These are phyloP conservation scores for Callorhinus ursinus DNA, from an alignment of 2,113 vertebrate species.

Conservation along the genomic window DNA sequence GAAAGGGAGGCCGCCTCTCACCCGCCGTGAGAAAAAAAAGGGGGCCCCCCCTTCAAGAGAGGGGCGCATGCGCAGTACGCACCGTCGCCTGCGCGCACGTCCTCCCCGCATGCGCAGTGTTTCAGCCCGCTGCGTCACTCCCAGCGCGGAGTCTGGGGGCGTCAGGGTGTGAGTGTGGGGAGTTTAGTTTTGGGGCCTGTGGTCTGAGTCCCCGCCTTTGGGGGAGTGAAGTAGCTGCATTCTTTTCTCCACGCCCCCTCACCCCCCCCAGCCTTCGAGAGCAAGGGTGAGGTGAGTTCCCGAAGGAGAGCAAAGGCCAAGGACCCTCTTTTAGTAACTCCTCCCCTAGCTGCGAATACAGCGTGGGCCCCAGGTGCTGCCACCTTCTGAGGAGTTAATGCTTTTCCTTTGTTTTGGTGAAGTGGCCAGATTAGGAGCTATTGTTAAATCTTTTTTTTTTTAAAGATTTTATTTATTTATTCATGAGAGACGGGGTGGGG, in stretches of 20 bases:
- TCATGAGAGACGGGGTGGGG: too few relatives aligned
- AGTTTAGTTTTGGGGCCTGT: fast-evolving
- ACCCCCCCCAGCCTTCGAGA: background rate
- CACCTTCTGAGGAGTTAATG: background rate
- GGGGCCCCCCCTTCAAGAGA: too few relatives aligned
- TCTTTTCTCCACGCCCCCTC: too few relatives aligned
- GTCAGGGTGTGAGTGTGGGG: fast-evolving
- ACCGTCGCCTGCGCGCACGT: fast-evolving
- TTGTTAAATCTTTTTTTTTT: background rate
- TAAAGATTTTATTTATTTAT: too few relatives aligned
- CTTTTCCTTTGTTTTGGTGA: background rate
- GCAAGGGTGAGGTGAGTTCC: background rate
- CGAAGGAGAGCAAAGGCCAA: background rate
- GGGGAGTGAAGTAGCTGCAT: too few relatives aligned
- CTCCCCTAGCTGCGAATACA: background rate
- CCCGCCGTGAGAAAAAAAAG: background rate
- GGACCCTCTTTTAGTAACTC: too few relatives aligned
- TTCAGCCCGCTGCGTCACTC: fast-evolving
- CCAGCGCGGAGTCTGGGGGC: fast-evolving
- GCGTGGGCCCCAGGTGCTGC: background rate
- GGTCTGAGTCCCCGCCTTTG: fast-evolving
- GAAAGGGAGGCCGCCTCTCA: fast-evolving
- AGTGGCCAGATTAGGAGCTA: background rate
- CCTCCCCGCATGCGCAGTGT: background rate
- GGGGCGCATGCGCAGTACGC: background rate